Evolutionary conservation across 2,888 invertebrate genomes (phyloP).

Genomic region (Pardosa pseudoannulata): DNA sequence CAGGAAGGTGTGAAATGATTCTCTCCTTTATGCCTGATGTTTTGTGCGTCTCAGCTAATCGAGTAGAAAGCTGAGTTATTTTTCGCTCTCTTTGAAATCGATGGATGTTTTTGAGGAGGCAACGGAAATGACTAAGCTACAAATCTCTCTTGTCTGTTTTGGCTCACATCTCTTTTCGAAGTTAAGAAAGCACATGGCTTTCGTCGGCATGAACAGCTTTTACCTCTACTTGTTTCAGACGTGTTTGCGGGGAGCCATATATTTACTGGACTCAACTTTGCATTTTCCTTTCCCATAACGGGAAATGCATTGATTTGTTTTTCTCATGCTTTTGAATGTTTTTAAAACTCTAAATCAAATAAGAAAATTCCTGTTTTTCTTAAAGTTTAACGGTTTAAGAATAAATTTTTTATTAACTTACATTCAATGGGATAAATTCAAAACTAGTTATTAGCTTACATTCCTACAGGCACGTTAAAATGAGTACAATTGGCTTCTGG

Average conservation of each 20-base stretch:
- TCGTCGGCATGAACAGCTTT: background rate
- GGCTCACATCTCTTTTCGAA: background rate
- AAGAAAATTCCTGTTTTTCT: too few species aligned
- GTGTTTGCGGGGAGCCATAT: background rate
- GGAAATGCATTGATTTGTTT: too few species aligned
- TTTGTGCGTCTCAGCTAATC: background rate
- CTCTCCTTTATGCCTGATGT: background rate
- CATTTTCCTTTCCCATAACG: too few species aligned
- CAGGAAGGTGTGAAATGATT: background rate
- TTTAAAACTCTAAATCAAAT: too few species aligned
- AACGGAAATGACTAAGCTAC: constrained; percentile 14
- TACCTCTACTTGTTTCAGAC: background rate
- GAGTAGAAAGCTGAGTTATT: background rate
- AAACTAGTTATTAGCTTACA: too few species aligned
- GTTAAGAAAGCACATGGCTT: background rate
- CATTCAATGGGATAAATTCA: too few species aligned
- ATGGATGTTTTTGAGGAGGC: background rate
- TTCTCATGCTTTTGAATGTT: too few species aligned
- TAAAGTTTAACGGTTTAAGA: too few species aligned
- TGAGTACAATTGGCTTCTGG: too few species aligned
- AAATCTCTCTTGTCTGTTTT: constrained; percentile 17
- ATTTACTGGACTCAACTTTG: background rate
- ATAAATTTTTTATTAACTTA: too few species aligned
- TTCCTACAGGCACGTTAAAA: too few species aligned
- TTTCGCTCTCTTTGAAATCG: background rate